Evolutionary conservation across 35 echinoderm and acorn worm species (phyloP).

Genomic region (Ptychodera flava): DNA sequence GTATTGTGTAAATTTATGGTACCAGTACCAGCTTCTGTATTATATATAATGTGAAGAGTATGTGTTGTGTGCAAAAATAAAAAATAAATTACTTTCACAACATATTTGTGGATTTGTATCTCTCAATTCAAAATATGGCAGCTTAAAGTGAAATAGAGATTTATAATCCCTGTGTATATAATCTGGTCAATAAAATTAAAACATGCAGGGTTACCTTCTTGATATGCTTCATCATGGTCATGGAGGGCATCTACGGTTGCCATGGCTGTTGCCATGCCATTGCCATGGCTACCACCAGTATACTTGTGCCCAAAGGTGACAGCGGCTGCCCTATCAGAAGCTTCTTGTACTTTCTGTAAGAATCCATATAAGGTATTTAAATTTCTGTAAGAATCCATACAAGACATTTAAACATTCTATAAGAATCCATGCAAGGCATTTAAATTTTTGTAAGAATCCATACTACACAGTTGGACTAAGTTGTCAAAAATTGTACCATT

Average conservation of each 20-base stretch:
- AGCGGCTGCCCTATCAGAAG: conserved; percentile 80
- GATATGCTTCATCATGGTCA: conserved; percentile 79
- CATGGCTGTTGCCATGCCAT: conserved; percentile 49
- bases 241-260: conserved; percentile 82
- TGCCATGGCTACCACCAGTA: conserved; percentile 25
- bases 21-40: too few relatives aligned
- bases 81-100: too few relatives aligned
- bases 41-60: too few relatives aligned
- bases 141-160: too few relatives aligned
- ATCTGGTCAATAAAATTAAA: too few relatives aligned
- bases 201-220: conserved; percentile 60
- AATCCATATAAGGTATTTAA: background rate
- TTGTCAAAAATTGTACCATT: too few relatives aligned
- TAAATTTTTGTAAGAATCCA: background rate
- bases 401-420: background rate
- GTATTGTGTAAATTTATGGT: too few relatives aligned
- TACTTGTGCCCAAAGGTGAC: conserved; percentile 80
- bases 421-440: background rate
- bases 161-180: too few relatives aligned
- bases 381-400: background rate
- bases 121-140: too few relatives aligned
- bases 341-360: conserved; percentile 85
- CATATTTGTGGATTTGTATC: too few relatives aligned
- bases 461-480: background rate
- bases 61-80: too few relatives aligned